Base-by-base conservation (phyloP, 2,797 vertebrate genomes). In the Chromis chromis region DNA sequence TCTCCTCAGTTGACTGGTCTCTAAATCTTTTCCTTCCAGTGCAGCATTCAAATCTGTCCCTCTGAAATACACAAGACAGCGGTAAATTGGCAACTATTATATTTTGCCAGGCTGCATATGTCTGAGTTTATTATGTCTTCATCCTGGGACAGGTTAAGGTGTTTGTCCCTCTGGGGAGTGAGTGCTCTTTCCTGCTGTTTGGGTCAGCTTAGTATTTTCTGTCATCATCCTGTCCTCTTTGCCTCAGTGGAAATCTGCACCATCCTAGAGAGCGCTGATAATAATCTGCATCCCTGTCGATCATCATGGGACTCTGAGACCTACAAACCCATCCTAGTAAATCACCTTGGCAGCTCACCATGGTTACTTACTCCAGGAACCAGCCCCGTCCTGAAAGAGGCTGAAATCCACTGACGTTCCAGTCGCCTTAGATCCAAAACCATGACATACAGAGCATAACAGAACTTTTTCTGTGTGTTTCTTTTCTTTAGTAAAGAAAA, bases 241-340 rank as follows among this genome's bases (percentile, higher is more conserved):
- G 67, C 52, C 46, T 71, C 55, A 46, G n/a, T 56, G 71, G 52
- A 73, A 70, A 63, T 76, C 27, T 62, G 74, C 74, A 65, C 58
- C 76, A 17, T 81, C 62, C 36, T 65, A 53, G 57, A 79, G 79
- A 76, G 61, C 79, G 57, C 57, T 76, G 70, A 71, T 36, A 36
- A 75, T 83, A 77, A 90, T 90, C 62, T 86, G 67, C 77, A 74
- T 79, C 53, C 50, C 63, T 79, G 86, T 88, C 80, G 3, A 76
- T 89, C 84, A 85, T 52, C 71, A 28, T 6, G 17, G 11, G 50
- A 64, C 76, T 74, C 46, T 65, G 63, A 80, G 25, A 46, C 67
- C 54, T 25, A 53, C 16, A 65, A 63, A 71, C 60, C 11, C 68
- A 31, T 33, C n/a, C 49, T 57, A 42, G 61, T 76, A 53, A 75